A percentile compares a stretch with the other conserved stretches of the same genome.
Conservation (phyloP, 1,140 invertebrate genomes). For the Drosophila willistoni region DNA sequence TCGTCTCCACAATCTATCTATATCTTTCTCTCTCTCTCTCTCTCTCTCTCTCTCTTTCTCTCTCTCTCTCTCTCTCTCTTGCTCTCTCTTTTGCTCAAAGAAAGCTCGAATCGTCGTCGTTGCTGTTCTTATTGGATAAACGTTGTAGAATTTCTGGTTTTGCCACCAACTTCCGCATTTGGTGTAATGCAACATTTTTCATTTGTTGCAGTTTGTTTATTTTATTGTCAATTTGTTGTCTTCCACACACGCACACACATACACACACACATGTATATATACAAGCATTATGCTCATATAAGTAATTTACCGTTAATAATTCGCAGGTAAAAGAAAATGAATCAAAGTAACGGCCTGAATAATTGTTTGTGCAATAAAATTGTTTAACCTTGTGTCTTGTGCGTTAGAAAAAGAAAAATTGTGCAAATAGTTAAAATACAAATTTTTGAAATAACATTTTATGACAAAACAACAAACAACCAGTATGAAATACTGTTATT, state of each 20-base stretch:
- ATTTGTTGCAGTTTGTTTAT: slow-evolving; percentile 71
- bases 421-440: slow-evolving; percentile 51
- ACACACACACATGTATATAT: slow-evolving; percentile 33
- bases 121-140: slow-evolving; percentile 66
- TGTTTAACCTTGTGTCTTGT: slow-evolving; percentile 23
- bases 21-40: background rate
- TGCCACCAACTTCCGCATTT: slow-evolving; percentile 72
- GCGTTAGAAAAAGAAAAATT: slow-evolving; percentile 6
- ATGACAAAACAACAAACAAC: slow-evolving; percentile 29
- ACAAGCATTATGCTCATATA: slow-evolving; percentile 23
- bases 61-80: background rate
- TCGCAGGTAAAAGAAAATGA: slow-evolving; percentile 60
- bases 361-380: slow-evolving; percentile 65
- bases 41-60: slow-evolving; percentile 1
- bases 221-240: slow-evolving; percentile 70
- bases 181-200: slow-evolving; percentile 48
- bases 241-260: slow-evolving; percentile 43
- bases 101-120: slow-evolving; percentile 51
- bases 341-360: slow-evolving; percentile 45
- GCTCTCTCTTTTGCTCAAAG: slow-evolving; percentile 26
- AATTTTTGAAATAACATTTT: slow-evolving; percentile 46
- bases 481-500: background rate
- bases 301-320: slow-evolving; percentile 77
- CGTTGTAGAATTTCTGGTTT: slow-evolving; percentile 68
- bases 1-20: background rate